Base-by-base conservation (phyloP, 2,113 vertebrate species). In the Coregonus clupeaformis region DNA sequence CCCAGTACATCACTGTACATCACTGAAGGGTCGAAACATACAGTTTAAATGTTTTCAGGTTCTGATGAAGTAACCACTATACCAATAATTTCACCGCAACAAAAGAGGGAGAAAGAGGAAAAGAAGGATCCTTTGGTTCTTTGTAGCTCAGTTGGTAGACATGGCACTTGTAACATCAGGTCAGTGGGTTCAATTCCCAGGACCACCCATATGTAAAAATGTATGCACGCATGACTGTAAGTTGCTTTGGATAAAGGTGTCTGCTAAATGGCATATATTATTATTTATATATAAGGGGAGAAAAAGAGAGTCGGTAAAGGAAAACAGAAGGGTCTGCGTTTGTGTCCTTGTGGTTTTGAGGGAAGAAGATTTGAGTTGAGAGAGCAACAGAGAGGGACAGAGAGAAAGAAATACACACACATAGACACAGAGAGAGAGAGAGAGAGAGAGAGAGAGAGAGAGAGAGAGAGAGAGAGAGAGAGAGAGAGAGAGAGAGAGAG, bases 1-100 rank as follows among this genome's bases (percentile, higher is more conserved):
- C n/a, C n/a, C n/a, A n/a, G n/a, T n/a, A n/a, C n/a, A n/a, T n/a
- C n/a, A n/a, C n/a, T n/a, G n/a, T n/a, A n/a, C n/a, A n/a, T n/a
- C n/a, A n/a, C n/a, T n/a, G n/a, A n/a, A n/a, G n/a, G n/a, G n/a
- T n/a, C n/a, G 30, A 30, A 30, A 11, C 11, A 47, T 13, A 77
- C 75, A 87, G 90, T 87, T 87, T 72, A 87, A 87, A 84, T 79
- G 77, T 87, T 76, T 75, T 83, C 65, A 80, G 72, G 83, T 79
- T 72, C 74, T 76, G 79, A 85, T 79, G 75, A 70, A 81, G 62
- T 74, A 79, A 86, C 82, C 80, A 67, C 78, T 47, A 47, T 80
- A 60, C 24, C 2, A 60, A 80, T 45, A 75, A 65, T 5, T 20
- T n/a, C 32, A 47, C 6, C 22, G 9, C 47, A 77, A 63, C 29